phyloP scores from a whole-genome alignment of 2,113 vertebrate genomes.

The Pyrgilauda ruficollis region DNA sequence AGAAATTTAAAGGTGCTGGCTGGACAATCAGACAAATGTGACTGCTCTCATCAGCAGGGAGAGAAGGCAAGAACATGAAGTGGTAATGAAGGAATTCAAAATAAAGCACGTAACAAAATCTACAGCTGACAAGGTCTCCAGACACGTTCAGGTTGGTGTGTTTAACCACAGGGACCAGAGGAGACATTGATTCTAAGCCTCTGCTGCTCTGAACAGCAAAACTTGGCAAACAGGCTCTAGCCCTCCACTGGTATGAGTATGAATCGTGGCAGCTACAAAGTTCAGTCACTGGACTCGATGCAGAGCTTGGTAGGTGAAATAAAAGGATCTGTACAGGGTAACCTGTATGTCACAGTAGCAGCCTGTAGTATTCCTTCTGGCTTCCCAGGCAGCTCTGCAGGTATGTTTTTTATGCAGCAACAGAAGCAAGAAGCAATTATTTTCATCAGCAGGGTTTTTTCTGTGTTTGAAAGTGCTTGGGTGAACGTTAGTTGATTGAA shows the following conservation, averaged over 20 bases:
- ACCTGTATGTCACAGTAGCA: not conserved
- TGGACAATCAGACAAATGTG: not conserved
- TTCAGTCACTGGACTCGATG: not conserved
- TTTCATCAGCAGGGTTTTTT: not conserved
- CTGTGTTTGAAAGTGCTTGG: not conserved
- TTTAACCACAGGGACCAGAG: not conserved
- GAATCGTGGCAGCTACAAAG: not conserved
- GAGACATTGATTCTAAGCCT: not conserved
- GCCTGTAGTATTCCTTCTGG: not conserved
- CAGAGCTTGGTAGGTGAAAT: not conserved
- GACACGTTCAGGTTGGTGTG: accelerated
- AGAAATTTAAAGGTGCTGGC: not conserved
- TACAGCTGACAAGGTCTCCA: not conserved
- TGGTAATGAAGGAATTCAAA: not conserved
- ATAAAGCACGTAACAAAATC: not conserved
- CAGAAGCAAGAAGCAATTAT: not conserved
- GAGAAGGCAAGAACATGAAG: not conserved
- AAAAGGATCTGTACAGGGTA: not conserved
- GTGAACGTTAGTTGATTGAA: not conserved
- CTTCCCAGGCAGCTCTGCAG: not conserved
- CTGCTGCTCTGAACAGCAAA: not conserved
- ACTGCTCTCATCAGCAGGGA: not conserved
- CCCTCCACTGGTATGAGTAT: not conserved
- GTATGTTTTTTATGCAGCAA: not conserved
- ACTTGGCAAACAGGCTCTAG: not conserved